Evolutionary conservation across 2,113 vertebrate species (phyloP).

Genomic region (Picathartes gymnocephalus): DNA sequence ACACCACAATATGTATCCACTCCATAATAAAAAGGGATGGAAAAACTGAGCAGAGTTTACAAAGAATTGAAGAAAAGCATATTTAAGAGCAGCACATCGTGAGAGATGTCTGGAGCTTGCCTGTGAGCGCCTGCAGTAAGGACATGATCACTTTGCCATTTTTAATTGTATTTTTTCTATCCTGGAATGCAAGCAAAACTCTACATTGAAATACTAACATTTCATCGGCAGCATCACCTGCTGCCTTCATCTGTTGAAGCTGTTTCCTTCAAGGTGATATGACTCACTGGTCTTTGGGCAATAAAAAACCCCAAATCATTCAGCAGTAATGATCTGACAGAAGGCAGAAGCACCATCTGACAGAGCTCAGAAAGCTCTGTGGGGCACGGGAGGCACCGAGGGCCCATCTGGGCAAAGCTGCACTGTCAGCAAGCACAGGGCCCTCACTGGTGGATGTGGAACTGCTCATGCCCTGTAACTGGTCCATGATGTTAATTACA

Average conservation of each 20-base stretch:
- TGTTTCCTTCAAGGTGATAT: not conserved
- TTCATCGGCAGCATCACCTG: not conserved
- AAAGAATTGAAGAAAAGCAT: not conserved
- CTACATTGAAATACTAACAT: not conserved
- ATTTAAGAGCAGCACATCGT: not conserved
- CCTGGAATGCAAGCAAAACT: not conserved
- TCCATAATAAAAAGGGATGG: not conserved
- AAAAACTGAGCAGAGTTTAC: fast-evolving
- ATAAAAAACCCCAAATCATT: not conserved
- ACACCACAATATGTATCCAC: not conserved
- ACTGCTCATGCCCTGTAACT: conserved; percentile 37
- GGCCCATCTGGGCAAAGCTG: conserved; percentile 50
- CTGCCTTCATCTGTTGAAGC: not conserved
- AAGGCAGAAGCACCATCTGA: conserved; percentile 47
- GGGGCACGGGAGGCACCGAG: not conserved
- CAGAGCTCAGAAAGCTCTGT: not conserved
- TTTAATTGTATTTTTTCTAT: not conserved
- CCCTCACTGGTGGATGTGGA: not conserved
- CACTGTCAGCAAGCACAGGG: conserved; percentile 44
- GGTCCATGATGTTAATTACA: conserved; percentile 55
- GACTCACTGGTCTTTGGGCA: not conserved
- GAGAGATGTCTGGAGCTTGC: not conserved
- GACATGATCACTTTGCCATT: not conserved
- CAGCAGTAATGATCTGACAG: not conserved
- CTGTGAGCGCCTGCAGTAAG: not conserved